Evolutionary conservation across 2,113 vertebrate species (phyloP).

Genomic region (Oxyruncus cristatus): DNA sequence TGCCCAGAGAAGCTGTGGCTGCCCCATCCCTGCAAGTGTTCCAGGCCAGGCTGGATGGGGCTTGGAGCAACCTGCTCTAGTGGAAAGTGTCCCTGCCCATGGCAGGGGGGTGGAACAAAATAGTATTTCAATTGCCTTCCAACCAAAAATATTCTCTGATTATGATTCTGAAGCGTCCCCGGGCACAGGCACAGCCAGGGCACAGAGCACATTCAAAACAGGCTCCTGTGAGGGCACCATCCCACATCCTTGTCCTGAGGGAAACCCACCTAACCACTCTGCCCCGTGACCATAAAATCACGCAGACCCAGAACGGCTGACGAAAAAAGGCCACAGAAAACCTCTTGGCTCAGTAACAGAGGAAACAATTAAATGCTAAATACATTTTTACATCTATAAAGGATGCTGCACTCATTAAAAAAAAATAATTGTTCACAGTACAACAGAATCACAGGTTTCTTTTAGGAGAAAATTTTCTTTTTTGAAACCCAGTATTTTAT

Average conservation of each 20-base stretch:
- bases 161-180: neutral
- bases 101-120: neutral
- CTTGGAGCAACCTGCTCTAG: neutral
- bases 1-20: neutral
- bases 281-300: neutral
- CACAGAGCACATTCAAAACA: neutral
- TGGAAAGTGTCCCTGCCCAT: neutral
- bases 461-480: neutral
- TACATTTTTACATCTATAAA: neutral
- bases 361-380: neutral
- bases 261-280: neutral
- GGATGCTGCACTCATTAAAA: neutral
- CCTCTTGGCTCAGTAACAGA: neutral
- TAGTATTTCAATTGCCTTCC: neutral
- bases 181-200: neutral
- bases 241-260: neutral
- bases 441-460: neutral
- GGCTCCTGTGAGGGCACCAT: accelerated
- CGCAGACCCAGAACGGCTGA: neutral
- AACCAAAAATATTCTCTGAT: neutral
- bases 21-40: accelerated
- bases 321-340: neutral
- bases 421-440: neutral
- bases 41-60: accelerated
- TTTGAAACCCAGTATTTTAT: neutral